phyloP scores from a whole-genome alignment of 2,113 vertebrate genomes.

The Pipra filicauda region DNA sequence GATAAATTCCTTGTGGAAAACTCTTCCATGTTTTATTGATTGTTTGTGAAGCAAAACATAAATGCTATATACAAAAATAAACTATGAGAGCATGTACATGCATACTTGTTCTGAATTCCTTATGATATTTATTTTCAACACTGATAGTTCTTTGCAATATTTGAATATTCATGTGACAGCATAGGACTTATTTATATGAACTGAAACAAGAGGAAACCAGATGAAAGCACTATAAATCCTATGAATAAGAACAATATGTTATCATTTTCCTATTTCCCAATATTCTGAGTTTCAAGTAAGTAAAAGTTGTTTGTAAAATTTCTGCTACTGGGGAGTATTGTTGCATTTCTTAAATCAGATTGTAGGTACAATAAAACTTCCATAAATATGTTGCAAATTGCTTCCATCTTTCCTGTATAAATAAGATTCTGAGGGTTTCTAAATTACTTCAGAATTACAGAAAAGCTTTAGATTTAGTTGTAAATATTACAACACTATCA shows the following conservation, averaged over 20 bases:
- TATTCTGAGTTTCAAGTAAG: constrained; percentile 18
- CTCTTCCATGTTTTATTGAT: constrained; percentile 19
- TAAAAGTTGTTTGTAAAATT: constrained; percentile 7
- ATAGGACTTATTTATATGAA: constrained; percentile 17
- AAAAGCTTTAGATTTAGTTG: constrained; percentile 43
- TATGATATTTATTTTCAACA: constrained; percentile 45
- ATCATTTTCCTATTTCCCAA: neutral
- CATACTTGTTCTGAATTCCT: constrained; percentile 44
- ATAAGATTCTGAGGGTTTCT: constrained; percentile 30
- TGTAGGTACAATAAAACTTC: constrained; percentile 34
- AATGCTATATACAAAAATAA: constrained; percentile 39
- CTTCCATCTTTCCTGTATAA: constrained; percentile 33
- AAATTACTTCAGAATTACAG: constrained; percentile 58
- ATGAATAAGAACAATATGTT: constrained; percentile 4
- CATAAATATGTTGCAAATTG: constrained; percentile 50
- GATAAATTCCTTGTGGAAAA: neutral
- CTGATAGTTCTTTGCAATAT: constrained; percentile 13
- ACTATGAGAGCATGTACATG: neutral
- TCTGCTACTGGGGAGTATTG: neutral
- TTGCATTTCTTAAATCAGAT: constrained; percentile 29
- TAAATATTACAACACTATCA: constrained; percentile 48
- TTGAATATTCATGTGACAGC: constrained; percentile 59
- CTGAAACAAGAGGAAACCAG: neutral
- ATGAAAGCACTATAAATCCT: constrained; percentile 25
- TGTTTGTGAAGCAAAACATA: constrained; percentile 31